Conservation (phyloP, 2,113 vertebrate genomes). For the Chrysemys picta region DNA sequence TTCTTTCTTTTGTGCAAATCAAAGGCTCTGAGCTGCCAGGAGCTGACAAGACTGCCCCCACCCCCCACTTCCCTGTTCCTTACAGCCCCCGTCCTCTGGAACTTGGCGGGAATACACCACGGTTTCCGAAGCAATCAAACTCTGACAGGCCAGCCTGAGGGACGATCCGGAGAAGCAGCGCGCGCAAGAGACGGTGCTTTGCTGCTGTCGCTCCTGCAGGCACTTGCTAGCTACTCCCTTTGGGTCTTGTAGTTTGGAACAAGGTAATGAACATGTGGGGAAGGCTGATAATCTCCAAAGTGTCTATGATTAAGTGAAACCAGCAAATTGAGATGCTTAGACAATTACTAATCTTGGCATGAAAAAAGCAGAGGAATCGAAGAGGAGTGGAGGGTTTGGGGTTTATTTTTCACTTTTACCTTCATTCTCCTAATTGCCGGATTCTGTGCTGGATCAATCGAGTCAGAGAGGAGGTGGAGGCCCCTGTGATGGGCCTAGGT, state of each 20-base stretch:
- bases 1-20: slow-evolving; percentile 72
- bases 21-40: slow-evolving; percentile 75
- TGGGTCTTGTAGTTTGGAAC: slow-evolving; percentile 65
- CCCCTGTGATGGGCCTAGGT: fast-evolving
- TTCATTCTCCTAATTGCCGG: neutral
- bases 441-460: neutral
- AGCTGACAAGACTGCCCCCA: slow-evolving; percentile 64
- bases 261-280: slow-evolving; percentile 74
- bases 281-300: slow-evolving; percentile 75
- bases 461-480: fast-evolving
- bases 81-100: slow-evolving; percentile 36
- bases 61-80: slow-evolving; percentile 38
- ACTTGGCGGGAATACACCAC: slow-evolving; percentile 32
- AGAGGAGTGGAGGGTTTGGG: slow-evolving; percentile 12
- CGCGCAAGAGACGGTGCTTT: neutral
- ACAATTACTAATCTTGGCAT: slow-evolving; percentile 74
- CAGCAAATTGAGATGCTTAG: slow-evolving; percentile 75
- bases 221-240: slow-evolving; percentile 52
- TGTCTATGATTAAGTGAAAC: slow-evolving; percentile 74
- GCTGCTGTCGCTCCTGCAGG: slow-evolving; percentile 66
- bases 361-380: slow-evolving; percentile 55
- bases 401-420: slow-evolving; percentile 11
- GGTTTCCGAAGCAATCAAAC: slow-evolving; percentile 62
- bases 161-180: neutral
- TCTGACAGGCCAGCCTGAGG: slow-evolving; percentile 73